A percentile compares a stretch with the other conserved stretches of the same genome.
Evolutionary conservation across 2,113 vertebrate species (phyloP).

Genomic region (Crotalus horridus): DNA sequence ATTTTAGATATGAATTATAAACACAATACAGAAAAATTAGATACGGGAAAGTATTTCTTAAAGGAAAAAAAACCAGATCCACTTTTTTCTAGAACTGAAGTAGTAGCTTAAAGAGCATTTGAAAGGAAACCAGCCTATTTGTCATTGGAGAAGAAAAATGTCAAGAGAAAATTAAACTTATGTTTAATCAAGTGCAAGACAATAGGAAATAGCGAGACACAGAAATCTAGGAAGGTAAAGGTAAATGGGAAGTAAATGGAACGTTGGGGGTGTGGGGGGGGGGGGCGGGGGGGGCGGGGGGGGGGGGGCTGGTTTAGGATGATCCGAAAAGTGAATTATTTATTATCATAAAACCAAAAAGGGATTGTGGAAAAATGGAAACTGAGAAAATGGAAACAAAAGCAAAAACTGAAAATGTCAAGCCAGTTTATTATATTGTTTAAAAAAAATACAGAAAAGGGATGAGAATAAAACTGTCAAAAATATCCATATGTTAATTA

Average conservation of each 20-base stretch:
- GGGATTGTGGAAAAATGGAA: not conserved
- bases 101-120: not conserved
- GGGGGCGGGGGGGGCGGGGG: too few relatives aligned
- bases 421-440: not conserved
- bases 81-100: not conserved
- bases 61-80: not conserved
- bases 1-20: not conserved
- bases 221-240: not conserved
- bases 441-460: not conserved
- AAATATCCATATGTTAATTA: not conserved
- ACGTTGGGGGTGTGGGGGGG: too few relatives aligned
- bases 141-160: not conserved
- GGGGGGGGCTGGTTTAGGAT: too few relatives aligned
- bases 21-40: not conserved
- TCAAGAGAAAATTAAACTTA: not conserved
- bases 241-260: not conserved
- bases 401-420: not conserved
- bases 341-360: not conserved
- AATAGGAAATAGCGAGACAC: not conserved
- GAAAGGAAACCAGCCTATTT: not conserved
- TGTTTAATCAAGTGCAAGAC: not conserved
- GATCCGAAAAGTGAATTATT: not conserved
- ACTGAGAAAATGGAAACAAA: not conserved
- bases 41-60: not conserved
- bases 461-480: not conserved